These are phyloP conservation scores for Eriocheir sinensis DNA, from an alignment of 1,140 invertebrate species.

Conservation along the genomic window DNA sequence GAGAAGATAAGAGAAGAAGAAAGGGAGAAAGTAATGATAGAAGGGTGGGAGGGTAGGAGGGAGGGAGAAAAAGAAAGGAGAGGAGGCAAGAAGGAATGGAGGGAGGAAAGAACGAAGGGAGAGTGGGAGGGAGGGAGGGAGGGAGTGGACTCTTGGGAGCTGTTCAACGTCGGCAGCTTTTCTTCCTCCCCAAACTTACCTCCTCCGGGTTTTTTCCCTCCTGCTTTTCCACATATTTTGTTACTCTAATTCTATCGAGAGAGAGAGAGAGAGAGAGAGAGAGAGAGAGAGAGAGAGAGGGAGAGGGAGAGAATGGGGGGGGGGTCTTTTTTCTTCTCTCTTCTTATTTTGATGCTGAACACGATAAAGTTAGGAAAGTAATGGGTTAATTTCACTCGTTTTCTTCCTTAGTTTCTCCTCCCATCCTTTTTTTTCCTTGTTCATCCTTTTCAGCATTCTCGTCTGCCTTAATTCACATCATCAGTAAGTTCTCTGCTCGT, in stretches of 20 bases:
- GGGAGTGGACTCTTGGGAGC: not conserved
- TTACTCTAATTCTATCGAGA: not conserved
- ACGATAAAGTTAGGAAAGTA: no score
- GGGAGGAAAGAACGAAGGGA: not conserved
- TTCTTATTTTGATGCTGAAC: no score
- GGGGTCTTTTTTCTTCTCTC: no score
- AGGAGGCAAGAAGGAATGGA: not conserved
- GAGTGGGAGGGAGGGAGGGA: not conserved
- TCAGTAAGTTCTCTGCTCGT: no score
- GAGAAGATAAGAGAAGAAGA: not conserved
- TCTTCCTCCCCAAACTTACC: not conserved
- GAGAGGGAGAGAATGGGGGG: not conserved
- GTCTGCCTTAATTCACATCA: no score
- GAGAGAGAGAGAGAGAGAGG: constrained; percentile 51
- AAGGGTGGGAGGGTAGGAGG: no score
- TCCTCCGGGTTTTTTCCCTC: not conserved
- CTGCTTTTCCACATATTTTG: constrained; percentile 18
- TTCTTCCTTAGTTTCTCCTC: no score
- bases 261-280: constrained; percentile 41
- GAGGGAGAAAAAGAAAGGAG: not conserved
- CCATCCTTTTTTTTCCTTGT: no score
- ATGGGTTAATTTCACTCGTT: no score
- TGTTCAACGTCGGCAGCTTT: not conserved
- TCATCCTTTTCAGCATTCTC: no score
- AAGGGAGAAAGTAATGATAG: no score